These are phyloP conservation scores for Metellina segmentata DNA, from an alignment of 2,888 invertebrate genomes.

Conservation along the genomic window DNA sequence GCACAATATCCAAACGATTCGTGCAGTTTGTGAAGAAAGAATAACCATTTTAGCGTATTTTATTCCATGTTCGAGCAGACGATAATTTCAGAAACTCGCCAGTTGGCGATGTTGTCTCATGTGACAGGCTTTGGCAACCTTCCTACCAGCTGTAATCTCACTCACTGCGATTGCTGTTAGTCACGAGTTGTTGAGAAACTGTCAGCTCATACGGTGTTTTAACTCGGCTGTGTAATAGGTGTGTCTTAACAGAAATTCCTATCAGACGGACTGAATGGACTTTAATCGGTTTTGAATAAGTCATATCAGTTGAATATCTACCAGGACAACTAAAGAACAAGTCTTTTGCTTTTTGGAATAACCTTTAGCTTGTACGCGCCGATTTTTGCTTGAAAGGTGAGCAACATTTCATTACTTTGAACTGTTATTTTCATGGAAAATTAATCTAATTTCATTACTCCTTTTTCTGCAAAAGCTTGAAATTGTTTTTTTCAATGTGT, in stretches of 20 bases:
- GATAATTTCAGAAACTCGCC: not conserved
- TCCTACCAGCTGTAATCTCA: constrained; percentile 18
- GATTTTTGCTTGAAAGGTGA: no score
- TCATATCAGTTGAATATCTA: not conserved
- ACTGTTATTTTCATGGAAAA: no score
- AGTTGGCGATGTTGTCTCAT: constrained; percentile 2
- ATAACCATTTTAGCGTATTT: not conserved
- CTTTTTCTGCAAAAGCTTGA: no score
- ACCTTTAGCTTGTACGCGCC: no score
- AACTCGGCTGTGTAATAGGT: constrained; percentile 7
- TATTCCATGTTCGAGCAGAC: not conserved
- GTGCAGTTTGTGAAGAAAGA: not conserved
- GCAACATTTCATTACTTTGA: no score
- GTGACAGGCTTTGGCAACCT: constrained; percentile 17
- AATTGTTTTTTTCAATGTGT: no score
- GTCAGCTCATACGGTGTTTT: not conserved
- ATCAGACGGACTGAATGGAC: not conserved
- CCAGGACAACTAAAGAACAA: not conserved
- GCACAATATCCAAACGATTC: not conserved
- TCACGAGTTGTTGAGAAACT: constrained; percentile 34
- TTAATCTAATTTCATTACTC: no score
- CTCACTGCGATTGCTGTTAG: constrained; percentile 13
- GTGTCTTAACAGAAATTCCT: constrained; percentile 14
- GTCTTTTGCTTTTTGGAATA: not conserved
- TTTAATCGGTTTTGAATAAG: constrained; percentile 7